Conservation (phyloP, 2,797 vertebrate species). For the Siniperca obscura region DNA sequence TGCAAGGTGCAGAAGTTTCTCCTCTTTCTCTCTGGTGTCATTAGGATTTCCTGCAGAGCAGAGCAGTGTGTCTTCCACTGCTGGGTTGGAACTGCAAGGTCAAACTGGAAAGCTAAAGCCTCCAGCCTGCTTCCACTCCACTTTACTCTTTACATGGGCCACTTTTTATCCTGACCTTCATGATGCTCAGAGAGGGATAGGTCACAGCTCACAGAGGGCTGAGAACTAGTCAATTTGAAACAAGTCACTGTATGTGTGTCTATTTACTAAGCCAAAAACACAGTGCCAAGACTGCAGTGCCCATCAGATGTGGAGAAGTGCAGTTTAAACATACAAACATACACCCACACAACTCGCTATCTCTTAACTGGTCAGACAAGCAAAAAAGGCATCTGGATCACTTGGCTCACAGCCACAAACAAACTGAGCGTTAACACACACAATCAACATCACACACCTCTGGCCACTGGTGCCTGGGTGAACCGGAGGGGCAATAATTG, state of each 20-base stretch:
- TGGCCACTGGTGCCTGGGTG: conserved; percentile 77
- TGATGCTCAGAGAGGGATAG: conserved; percentile 65
- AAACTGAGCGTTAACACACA: conserved; percentile 77
- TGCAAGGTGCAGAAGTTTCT: conserved; percentile 50
- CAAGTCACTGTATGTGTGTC: conserved; percentile 54
- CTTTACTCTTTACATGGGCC: conserved; percentile 45
- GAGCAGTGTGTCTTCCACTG: conserved; percentile 72
- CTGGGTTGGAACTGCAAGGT: conserved; percentile 72
- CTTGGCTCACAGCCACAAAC: conserved; percentile 85
- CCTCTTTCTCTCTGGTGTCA: conserved; percentile 30
- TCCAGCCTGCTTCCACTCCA: conserved; percentile 44
- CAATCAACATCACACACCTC: conserved; percentile 72
- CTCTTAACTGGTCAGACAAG: conserved; percentile 79
- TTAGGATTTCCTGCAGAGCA: conserved; percentile 72
- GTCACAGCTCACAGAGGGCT: conserved; percentile 76
- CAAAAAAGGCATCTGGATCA: conserved; percentile 74
- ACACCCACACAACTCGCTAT: conserved; percentile 69
- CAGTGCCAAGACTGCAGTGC: conserved; percentile 50
- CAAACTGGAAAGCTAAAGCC: conserved; percentile 75
- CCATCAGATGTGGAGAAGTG: conserved; percentile 49
- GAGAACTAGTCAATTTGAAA: conserved; percentile 62
- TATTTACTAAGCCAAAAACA: conserved; percentile 55
- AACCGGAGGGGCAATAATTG: conserved; percentile 85
- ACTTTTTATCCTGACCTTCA: conserved; percentile 77
- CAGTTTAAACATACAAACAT: conserved; percentile 68